A percentile compares a stretch with the other conserved stretches of the same genome.
phyloP scores from a whole-genome alignment of 1,140 invertebrate species.

The Drosophila sp. region DNA sequence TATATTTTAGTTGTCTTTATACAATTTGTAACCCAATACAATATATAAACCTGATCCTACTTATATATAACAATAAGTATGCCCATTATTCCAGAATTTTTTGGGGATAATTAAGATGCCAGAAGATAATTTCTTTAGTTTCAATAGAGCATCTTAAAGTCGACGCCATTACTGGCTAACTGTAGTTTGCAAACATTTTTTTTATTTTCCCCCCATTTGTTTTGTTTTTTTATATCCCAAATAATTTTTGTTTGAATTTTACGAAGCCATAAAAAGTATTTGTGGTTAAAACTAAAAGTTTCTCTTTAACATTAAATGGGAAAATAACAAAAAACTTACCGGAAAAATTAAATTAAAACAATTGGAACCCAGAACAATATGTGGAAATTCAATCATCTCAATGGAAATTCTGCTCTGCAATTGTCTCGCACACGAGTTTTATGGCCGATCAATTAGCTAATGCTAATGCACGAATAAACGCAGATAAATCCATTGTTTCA shows the following conservation, averaged over 20 bases:
- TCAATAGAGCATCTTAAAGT: not conserved
- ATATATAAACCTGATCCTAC: too few species aligned
- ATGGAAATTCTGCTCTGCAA: not conserved
- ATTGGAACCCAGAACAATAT: not conserved
- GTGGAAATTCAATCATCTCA: not conserved
- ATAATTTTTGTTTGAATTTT: slow-evolving; percentile 55
- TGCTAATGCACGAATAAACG: slow-evolving; percentile 34
- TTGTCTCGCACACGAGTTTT: not conserved
- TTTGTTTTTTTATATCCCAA: slow-evolving; percentile 45
- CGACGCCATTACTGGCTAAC: not conserved
- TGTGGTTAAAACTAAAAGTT: slow-evolving; percentile 32
- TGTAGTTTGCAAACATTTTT: slow-evolving; percentile 16
- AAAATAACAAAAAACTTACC: not conserved
- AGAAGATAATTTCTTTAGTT: too few species aligned
- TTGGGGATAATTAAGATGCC: too few species aligned
- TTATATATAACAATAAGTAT: too few species aligned
- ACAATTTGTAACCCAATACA: too few species aligned
- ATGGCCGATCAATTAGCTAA: slow-evolving; percentile 51
- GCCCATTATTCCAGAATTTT: too few species aligned
- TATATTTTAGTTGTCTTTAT: not conserved
- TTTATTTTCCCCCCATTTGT: slow-evolving; percentile 21
- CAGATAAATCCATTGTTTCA: slow-evolving; percentile 12
- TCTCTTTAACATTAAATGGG: slow-evolving; percentile 9
- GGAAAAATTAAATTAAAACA: slow-evolving; percentile 5
- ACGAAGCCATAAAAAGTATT: slow-evolving; percentile 41